Evolutionary conservation across 2,113 vertebrate genomes (phyloP).

Genomic region (Neotoma lepida): DNA sequence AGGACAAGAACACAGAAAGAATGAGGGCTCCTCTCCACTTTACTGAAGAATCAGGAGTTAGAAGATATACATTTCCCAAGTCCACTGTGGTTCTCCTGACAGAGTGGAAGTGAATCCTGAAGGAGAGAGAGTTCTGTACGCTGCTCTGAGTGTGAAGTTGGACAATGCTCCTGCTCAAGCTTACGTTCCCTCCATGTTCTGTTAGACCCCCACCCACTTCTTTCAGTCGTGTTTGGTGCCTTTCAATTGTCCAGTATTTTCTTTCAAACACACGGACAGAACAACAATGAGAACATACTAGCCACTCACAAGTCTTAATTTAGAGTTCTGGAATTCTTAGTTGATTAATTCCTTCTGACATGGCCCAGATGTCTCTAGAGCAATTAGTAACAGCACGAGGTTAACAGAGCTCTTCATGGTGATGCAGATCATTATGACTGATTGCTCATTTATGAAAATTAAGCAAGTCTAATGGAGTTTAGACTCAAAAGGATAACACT

Average conservation of each 20-base stretch:
- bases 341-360: constrained; percentile 77
- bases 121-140: constrained; percentile 24
- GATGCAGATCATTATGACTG: constrained; percentile 78
- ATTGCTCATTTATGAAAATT: constrained; percentile 80
- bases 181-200: neutral
- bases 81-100: neutral
- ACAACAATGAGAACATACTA: neutral
- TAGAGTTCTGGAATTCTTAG: constrained; percentile 58
- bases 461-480: constrained; percentile 64
- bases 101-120: neutral
- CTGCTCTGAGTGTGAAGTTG: neutral
- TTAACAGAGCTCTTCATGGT: constrained; percentile 76
- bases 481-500: constrained; percentile 59
- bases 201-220: constrained; percentile 35
- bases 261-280: constrained; percentile 51
- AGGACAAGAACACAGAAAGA: neutral
- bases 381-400: constrained; percentile 81
- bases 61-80: constrained; percentile 8
- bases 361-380: constrained; percentile 78
- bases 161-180: neutral
- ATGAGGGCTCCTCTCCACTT: neutral
- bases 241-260: constrained; percentile 44
- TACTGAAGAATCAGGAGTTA: neutral
- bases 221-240: neutral
- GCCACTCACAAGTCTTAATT: constrained; percentile 50